Evolutionary conservation across 2,888 invertebrate species (phyloP).

Genomic region (Tenodera sinensis): DNA sequence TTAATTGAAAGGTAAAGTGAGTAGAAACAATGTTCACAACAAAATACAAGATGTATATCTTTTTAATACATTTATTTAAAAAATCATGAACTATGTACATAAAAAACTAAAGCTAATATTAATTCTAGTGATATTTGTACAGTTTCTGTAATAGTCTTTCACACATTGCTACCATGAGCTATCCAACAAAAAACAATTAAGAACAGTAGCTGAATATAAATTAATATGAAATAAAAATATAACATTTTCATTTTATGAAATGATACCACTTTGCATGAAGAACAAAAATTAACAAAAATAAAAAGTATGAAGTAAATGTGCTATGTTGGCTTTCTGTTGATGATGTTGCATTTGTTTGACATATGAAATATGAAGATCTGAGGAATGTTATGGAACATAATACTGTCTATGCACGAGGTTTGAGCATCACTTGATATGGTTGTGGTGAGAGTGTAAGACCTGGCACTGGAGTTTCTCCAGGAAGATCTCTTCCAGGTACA

Average conservation of each 20-base stretch:
- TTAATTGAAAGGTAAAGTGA: neutral
- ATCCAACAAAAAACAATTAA: neutral
- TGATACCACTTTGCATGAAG: no score
- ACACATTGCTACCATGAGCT: neutral
- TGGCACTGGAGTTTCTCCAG: slow-evolving; percentile 47
- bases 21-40: neutral
- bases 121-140: neutral
- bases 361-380: neutral
- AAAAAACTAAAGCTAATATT: neutral
- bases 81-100: neutral
- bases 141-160: neutral
- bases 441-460: slow-evolving; percentile 57
- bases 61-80: neutral
- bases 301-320: neutral
- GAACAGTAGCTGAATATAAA: neutral
- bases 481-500: slow-evolving; percentile 43
- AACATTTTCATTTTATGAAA: no score
- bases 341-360: neutral
- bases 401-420: slow-evolving; percentile 30
- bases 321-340: neutral
- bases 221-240: neutral
- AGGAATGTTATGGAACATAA: neutral
- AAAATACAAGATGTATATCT: neutral
- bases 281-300: no score
- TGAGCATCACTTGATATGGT: slow-evolving; percentile 49